Base-by-base conservation (phyloP, 2,888 invertebrate genomes). In the Erebia aethiops region DNA sequence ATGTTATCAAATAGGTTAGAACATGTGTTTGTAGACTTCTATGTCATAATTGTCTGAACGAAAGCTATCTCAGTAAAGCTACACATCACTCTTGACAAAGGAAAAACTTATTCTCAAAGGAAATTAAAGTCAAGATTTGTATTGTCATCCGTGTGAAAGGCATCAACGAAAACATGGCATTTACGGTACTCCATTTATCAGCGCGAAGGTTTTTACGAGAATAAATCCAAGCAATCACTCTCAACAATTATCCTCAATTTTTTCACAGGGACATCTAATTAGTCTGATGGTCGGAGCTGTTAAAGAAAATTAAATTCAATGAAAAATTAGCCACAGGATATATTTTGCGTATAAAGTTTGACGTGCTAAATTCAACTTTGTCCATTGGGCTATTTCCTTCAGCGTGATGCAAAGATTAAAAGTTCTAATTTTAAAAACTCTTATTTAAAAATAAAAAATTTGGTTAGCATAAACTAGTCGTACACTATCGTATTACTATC, bases 191-290 rank as follows among this genome's bases (percentile, higher is more conserved):
- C 73, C 84, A 90, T 91, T 91, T 89, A 89, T 91, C 89, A 89
- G 81, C 74, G 77, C 81, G 82, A 67, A 84, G 83, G 84, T 85
- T 86, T 84, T 84, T 74, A 79, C 81, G 82, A 80, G 84, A 84
- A 85, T 82, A 86, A 90, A 90, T 90, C 90, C 85, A 81, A 79
- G 90, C 87, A 87, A 91, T 91, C 88, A 84, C 85, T 90, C 88
- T 86, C 82, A 79, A 81, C 88, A 90, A 13, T 90, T 88, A 89
- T 89, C 88, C 87, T 82, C 85, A 82, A 88, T 89, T 90, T 90
- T 80, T 87, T 89, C 69, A 86, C 85, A 84, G 84, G 85, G 82
- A 79, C 82, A 83, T 83, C 88, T 91, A 89, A 91, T 91, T 91
- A 90, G 86, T 84, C 77, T 85, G 87, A 89, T 90, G 90, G 88